Percentiles rank a stretch among this genome's conserved stretches.
These are phyloP conservation scores for Sebastes variabilis DNA, from an alignment of 2,797 vertebrate species.

Conservation along the genomic window DNA sequence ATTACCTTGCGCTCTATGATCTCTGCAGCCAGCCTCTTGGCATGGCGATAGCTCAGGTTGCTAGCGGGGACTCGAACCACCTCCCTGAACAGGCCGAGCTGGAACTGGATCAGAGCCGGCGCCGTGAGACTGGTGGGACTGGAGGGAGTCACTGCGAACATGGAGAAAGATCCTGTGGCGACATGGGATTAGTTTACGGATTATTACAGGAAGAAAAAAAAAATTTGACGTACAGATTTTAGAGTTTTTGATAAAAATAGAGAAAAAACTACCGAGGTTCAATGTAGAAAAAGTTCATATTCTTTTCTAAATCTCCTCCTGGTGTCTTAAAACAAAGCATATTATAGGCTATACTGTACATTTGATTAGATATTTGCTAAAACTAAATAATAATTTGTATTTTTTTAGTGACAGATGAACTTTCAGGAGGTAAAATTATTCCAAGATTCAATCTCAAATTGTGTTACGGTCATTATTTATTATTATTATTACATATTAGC, in stretches of 20 bases:
- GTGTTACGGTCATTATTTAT: neutral
- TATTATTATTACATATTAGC: no score
- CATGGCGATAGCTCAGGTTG: constrained; percentile 70
- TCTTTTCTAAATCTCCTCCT: rapidly evolving
- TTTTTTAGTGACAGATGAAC: neutral
- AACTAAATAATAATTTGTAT: neutral
- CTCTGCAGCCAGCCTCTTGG: constrained; percentile 73
- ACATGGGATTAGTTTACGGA: neutral
- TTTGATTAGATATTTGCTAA: neutral
- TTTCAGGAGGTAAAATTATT: neutral
- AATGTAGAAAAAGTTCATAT: neutral
- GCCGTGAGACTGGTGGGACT: neutral
- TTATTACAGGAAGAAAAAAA: neutral
- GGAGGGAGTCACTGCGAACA: constrained; percentile 50
- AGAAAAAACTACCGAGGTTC: neutral
- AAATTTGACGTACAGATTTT: neutral
- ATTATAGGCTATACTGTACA: neutral
- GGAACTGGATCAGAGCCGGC: constrained; percentile 71
- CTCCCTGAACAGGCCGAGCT: constrained; percentile 82
- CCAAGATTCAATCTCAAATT: no score
- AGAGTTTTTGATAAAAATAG: neutral
- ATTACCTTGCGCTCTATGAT: constrained; percentile 81
- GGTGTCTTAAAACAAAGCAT: neutral
- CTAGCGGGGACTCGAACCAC: constrained; percentile 61
- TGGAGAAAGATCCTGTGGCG: constrained; percentile 41